These are phyloP conservation scores for Coelogynopora nodosa DNA, from an alignment of 2,888 invertebrate species.

Conservation along the genomic window DNA sequence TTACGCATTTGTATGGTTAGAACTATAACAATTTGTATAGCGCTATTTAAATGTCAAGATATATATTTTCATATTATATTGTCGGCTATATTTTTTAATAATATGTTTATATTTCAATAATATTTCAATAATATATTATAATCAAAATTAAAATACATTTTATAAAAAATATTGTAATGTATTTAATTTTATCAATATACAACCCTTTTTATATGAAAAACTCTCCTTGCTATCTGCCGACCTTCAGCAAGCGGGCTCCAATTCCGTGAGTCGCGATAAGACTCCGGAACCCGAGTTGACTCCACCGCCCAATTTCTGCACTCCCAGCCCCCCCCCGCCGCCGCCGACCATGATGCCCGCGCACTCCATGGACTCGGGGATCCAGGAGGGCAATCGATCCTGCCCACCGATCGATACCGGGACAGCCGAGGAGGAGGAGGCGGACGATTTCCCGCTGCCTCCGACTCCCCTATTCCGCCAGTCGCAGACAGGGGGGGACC, in stretches of 20 bases:
- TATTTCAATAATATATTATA: too few species aligned
- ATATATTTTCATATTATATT: too few species aligned
- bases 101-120: too few species aligned
- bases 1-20: too few species aligned
- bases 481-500: not conserved
- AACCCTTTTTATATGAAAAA: too few species aligned
- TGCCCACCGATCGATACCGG: not conserved
- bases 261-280: not conserved
- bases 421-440: not conserved
- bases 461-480: not conserved
- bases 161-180: too few species aligned
- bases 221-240: not conserved
- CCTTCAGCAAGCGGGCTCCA: not conserved
- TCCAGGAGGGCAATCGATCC: not conserved
- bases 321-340: not conserved
- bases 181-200: too few species aligned
- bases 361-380: not conserved
- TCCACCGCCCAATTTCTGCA: not conserved
- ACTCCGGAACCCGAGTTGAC: constrained; percentile 16
- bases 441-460: not conserved
- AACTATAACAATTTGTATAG: too few species aligned
- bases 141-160: too few species aligned
- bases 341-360: not conserved
- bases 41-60: too few species aligned
- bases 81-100: too few species aligned